phyloP scores from a whole-genome alignment of 2,113 vertebrate species.

The Poeciliopsis retropinna region DNA sequence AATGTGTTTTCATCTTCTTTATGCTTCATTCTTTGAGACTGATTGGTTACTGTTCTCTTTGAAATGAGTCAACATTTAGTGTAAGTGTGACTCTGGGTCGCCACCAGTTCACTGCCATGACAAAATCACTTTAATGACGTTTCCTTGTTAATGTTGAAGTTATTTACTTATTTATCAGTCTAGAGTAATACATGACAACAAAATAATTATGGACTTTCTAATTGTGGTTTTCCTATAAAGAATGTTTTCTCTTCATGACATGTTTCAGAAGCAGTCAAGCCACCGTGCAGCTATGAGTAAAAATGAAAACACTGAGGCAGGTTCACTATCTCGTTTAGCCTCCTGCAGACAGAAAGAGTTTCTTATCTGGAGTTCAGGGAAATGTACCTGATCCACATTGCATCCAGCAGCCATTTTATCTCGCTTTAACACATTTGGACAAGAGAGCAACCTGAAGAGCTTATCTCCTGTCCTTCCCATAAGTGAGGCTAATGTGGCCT shows the following conservation, averaged over 20 bases:
- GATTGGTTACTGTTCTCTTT: no score
- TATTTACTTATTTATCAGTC: neutral
- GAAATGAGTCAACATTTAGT: no score
- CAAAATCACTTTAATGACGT: neutral
- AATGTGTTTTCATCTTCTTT: neutral
- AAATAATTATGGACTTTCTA: no score
- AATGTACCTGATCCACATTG: slow-evolving; percentile 31
- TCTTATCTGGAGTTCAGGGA: slow-evolving; percentile 25
- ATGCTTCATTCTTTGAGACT: neutral
- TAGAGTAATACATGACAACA: no score
- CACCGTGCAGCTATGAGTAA: no score
- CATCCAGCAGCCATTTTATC: slow-evolving; percentile 63
- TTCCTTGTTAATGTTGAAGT: neutral
- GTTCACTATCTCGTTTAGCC: neutral
- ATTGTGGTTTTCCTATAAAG: neutral
- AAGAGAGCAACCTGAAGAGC: slow-evolving; percentile 42
- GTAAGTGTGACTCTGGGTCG: neutral
- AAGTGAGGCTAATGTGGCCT: slow-evolving; percentile 39
- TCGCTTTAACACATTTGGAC: slow-evolving; percentile 52
- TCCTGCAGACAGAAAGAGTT: neutral
- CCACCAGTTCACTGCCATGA: neutral
- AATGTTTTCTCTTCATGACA: neutral
- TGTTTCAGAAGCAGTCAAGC: neutral
- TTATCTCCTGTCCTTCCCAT: slow-evolving; percentile 43
- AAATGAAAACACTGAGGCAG: neutral